A percentile compares a stretch with the other conserved stretches of the same genome.
These are phyloP conservation scores for Acanthiza pusilla DNA, from an alignment of 2,797 vertebrate genomes.

Conservation along the genomic window DNA sequence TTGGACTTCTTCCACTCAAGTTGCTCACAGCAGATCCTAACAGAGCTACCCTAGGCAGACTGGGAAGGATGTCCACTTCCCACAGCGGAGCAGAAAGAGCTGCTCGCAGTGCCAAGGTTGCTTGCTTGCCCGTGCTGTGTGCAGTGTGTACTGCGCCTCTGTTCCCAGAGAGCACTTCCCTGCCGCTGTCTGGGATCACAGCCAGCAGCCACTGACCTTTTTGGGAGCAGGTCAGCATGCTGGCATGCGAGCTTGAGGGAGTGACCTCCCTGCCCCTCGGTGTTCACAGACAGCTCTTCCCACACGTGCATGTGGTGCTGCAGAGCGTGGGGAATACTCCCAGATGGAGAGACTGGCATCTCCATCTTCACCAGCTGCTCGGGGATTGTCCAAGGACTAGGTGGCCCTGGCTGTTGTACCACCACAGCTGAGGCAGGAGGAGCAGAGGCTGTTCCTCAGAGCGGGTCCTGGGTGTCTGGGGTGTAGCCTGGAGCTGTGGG, in stretches of 20 bases:
- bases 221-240: not conserved
- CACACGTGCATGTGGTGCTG: fast-evolving
- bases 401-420: not conserved
- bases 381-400: not conserved
- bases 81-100: not conserved
- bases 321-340: not conserved
- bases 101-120: not conserved
- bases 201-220: fast-evolving
- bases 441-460: not conserved
- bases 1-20: not conserved
- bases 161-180: not conserved
- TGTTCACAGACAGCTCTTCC: not conserved
- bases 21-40: fast-evolving
- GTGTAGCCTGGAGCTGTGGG: not conserved
- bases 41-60: not conserved
- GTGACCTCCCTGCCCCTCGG: not conserved
- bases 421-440: not conserved
- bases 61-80: not conserved
- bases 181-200: not conserved
- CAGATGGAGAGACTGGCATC: not conserved
- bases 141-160: not conserved
- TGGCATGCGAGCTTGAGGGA: not conserved
- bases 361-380: fast-evolving
- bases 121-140: not conserved
- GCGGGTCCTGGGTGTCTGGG: fast-evolving